phyloP scores from a whole-genome alignment of 2,113 vertebrate species.

The Otus sunia region DNA sequence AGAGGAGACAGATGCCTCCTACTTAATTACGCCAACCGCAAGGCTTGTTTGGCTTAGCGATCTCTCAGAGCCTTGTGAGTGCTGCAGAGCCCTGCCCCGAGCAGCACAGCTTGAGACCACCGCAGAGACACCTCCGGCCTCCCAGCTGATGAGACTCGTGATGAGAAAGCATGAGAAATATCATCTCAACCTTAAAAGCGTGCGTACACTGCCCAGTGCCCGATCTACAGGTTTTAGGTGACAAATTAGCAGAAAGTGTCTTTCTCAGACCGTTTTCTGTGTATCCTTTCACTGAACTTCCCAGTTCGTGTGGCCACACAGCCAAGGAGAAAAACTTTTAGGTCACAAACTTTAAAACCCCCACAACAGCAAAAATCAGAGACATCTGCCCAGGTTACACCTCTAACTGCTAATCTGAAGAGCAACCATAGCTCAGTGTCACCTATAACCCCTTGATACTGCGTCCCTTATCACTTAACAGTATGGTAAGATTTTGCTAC shows the following conservation, averaged over 20 bases:
- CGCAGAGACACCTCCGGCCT: background rate
- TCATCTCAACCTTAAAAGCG: background rate
- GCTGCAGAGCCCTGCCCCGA: background rate
- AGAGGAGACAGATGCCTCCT: background rate
- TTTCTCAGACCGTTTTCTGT: background rate
- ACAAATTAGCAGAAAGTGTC: background rate
- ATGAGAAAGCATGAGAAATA: background rate
- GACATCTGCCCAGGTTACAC: background rate
- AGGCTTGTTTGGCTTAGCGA: background rate
- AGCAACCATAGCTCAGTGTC: background rate
- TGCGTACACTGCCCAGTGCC: background rate
- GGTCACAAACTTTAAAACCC: background rate
- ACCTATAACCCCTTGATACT: background rate
- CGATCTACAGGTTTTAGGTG: background rate
- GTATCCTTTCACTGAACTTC: background rate
- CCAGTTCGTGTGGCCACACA: too few relatives aligned
- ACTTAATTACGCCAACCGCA: background rate
- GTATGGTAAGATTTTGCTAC: rapidly evolving
- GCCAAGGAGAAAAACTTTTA: background rate
- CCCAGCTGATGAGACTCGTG: rapidly evolving
- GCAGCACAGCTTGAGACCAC: background rate
- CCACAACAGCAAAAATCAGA: background rate
- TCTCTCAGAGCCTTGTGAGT: background rate
- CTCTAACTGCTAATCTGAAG: background rate
- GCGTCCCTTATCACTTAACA: background rate